Conservation (phyloP, 2,113 vertebrate species). For the Eulemur rufifrons region DNA sequence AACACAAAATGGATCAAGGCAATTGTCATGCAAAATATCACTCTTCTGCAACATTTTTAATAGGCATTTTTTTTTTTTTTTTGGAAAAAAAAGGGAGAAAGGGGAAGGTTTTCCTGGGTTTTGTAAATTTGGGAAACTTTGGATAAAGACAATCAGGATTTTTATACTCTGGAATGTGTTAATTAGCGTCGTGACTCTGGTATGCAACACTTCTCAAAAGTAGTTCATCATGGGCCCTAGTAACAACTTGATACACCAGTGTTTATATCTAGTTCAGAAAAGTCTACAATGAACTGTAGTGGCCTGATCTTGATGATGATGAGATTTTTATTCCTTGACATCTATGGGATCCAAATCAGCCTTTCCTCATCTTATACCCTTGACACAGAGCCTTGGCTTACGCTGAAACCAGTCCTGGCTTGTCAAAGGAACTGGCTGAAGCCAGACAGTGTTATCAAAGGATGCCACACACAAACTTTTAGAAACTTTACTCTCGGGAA, state of each 20-base stretch:
- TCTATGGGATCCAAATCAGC: not conserved
- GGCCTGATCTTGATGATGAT: not conserved
- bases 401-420: conserved; percentile 23
- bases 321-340: conserved; percentile 26
- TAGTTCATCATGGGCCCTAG: not conserved
- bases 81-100: not conserved
- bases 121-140: not conserved
- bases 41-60: not conserved
- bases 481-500: conserved; percentile 49
- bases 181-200: not conserved
- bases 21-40: not conserved
- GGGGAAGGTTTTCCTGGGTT: not conserved
- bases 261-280: not conserved
- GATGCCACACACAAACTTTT: conserved; percentile 58
- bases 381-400: not conserved
- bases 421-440: conserved; percentile 42
- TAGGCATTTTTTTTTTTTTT: not conserved
- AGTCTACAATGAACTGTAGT: not conserved
- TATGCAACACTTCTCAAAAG: not conserved
- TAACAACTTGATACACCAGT: not conserved
- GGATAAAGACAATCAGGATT: not conserved
- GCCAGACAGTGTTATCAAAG: conserved; percentile 44
- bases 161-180: not conserved
- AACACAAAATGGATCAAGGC: not conserved
- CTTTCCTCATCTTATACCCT: not conserved